Conservation (phyloP, 1,140 invertebrate species). For the Euura saliciscinereae region DNA sequence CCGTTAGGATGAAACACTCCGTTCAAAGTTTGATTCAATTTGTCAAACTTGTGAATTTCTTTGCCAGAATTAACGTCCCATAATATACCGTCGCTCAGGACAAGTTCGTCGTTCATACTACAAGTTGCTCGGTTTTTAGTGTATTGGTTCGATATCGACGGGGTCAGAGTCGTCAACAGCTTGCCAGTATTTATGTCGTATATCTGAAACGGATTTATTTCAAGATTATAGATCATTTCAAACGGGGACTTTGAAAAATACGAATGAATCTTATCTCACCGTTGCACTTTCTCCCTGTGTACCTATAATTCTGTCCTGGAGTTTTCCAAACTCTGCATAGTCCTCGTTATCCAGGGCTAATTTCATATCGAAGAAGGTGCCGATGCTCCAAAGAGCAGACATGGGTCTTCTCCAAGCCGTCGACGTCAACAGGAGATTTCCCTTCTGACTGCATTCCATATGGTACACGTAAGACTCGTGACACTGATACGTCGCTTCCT, state of each 20-base stretch:
- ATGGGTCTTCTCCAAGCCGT: slow-evolving; percentile 82
- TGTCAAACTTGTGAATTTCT: slow-evolving; percentile 97
- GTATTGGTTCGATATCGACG: slow-evolving; percentile 89
- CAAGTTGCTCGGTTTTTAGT: slow-evolving; percentile 93
- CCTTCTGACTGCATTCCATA: slow-evolving; percentile 74
- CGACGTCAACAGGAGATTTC: slow-evolving; percentile 83
- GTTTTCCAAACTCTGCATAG: slow-evolving; percentile 91
- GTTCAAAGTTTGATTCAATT: slow-evolving; percentile 92
- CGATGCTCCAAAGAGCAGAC: slow-evolving; percentile 86
- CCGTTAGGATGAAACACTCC: slow-evolving; percentile 98
- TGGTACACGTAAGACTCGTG: slow-evolving; percentile 86
- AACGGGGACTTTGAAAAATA: slow-evolving; percentile 11
- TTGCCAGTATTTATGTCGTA: slow-evolving; percentile 89
- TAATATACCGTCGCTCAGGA: slow-evolving; percentile 91
- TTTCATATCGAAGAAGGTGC: slow-evolving; percentile 73
- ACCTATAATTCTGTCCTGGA: slow-evolving; percentile 85
- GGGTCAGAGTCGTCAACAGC: slow-evolving; percentile 75
- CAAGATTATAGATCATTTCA: background rate
- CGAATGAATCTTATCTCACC: slow-evolving; percentile 53
- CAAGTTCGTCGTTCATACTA: slow-evolving; percentile 90
- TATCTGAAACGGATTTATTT: slow-evolving; percentile 64
- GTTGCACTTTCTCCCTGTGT: slow-evolving; percentile 78
- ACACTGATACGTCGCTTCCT: slow-evolving; percentile 79
- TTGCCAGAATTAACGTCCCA: slow-evolving; percentile 91
- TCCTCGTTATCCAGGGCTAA: slow-evolving; percentile 81